Evolutionary conservation across 2,888 invertebrate species (phyloP).

Genomic region (Sepioteuthis lessoniana): DNA sequence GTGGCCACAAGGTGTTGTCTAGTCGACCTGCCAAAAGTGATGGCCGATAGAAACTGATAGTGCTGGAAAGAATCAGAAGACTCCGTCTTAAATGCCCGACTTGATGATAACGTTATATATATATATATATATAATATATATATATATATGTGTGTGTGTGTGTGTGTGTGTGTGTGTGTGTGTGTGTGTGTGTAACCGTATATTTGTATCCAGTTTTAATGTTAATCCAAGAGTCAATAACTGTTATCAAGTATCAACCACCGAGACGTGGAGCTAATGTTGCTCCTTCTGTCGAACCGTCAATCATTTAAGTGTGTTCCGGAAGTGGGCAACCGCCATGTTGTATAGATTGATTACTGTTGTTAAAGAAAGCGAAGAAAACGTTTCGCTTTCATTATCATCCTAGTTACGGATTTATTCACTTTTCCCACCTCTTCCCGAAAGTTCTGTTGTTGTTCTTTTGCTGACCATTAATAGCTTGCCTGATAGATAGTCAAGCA

Average conservation of each 20-base stretch:
- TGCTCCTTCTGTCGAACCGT: background rate
- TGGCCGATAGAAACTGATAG: too few relatives aligned
- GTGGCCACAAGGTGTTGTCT: too few relatives aligned
- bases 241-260: background rate
- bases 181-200: background rate
- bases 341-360: background rate
- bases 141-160: too few relatives aligned
- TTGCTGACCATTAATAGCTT: background rate
- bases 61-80: too few relatives aligned
- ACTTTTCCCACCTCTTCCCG: background rate
- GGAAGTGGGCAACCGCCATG: background rate
- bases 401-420: background rate
- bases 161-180: background rate
- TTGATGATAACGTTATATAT: too few relatives aligned
- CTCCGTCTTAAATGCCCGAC: too few relatives aligned
- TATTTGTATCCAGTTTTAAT: background rate
- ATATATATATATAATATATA: too few relatives aligned
- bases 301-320: background rate
- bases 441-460: background rate
- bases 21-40: too few relatives aligned
- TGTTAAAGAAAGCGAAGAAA: background rate
- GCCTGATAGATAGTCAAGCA: background rate
- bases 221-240: background rate
- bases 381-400: background rate
- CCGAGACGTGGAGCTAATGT: background rate